Percentiles rank a stretch among this genome's conserved stretches.
phyloP scores from a whole-genome alignment of 2,888 invertebrate species.

The Drosophila ezoana region DNA sequence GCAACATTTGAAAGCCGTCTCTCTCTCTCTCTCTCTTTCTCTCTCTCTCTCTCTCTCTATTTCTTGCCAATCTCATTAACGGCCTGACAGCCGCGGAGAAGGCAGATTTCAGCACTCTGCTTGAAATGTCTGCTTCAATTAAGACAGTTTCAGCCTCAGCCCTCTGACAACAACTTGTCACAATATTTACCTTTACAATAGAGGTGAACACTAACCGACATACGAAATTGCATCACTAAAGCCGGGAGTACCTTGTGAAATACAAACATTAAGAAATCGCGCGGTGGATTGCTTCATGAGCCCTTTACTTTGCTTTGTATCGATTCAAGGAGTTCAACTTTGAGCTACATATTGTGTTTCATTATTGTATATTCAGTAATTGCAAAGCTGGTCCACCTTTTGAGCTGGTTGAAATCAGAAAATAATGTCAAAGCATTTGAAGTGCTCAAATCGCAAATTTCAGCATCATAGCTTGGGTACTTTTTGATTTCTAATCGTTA shows the following conservation, averaged over 20 bases:
- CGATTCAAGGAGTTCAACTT: too few relatives aligned
- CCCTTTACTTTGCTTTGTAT: too few relatives aligned
- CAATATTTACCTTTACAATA: not conserved
- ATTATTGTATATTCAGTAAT: too few relatives aligned
- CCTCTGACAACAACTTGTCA: not conserved
- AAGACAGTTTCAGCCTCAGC: slow-evolving; percentile 7
- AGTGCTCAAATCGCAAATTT: too few relatives aligned
- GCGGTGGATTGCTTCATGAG: too few relatives aligned
- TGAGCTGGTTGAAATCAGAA: too few relatives aligned
- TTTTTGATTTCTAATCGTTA: not conserved
- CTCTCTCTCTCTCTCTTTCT: not conserved
- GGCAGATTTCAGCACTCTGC: not conserved
- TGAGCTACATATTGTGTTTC: too few relatives aligned
- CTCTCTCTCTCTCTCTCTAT: not conserved
- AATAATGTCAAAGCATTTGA: too few relatives aligned
- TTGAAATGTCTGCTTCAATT: slow-evolving; percentile 38
- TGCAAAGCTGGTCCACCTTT: too few relatives aligned
- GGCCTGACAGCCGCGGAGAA: not conserved
- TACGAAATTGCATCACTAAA: too few relatives aligned
- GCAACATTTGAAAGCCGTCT: slow-evolving; percentile 52
- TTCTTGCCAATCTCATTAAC: not conserved
- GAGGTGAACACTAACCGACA: not conserved
- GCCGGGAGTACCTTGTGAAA: too few relatives aligned
- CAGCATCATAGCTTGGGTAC: not conserved
- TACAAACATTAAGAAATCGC: too few relatives aligned